Evolutionary conservation across 2,113 vertebrate genomes (phyloP), one percentile per base, ranked within the genome.

Genomic region (Lichenostomus cassidix): DNA sequence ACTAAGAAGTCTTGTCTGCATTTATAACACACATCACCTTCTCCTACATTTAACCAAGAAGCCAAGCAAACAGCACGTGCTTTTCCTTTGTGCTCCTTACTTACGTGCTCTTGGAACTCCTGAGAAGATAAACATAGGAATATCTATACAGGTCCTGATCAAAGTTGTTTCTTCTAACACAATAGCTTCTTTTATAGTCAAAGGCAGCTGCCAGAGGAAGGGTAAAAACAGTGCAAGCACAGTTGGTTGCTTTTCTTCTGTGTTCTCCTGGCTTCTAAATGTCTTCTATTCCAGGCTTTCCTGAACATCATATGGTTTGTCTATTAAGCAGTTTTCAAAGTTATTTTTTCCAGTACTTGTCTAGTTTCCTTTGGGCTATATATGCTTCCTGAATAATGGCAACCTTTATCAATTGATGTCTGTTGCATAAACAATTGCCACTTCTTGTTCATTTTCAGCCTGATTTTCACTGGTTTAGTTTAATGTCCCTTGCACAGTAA

Each of bases 281-380:
- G 70, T 93, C 82, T 75, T 90, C 82, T 93, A 12, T 95, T 94
- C 87, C 44, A 83, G 58, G 58, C 62, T 91, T 95, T 96, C 90
- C 92, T 82, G 88, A 68, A 64, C 41, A 77, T 89, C 63, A 63
- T 89, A 65, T 95, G 67, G 53, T 94, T 93, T 96, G 53, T 79
- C 78, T 71, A 49, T 94, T 91, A 91, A 76, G 47, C 59, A 76
- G 62, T 87, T 62, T 31, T 59, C 20, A 79, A 1, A 79, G 52
- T 53, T 90, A 0, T 50, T 81, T 91, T 92, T 95, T 79, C 64
- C 56, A 92, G 55, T 63, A 67, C 55, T 87, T 81, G 37, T 42
- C 33, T 27, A 25, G 24, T 76, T 96, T 95, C 58, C 74, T 46
- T 89, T 85, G 70, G 33, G n/a, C 44, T 47, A 2, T 74, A 58